A percentile compares a stretch with the other conserved stretches of the same genome.
These are phyloP conservation scores for Ondatra zibethicus DNA, from an alignment of 2,113 vertebrate species.

Conservation along the genomic window DNA sequence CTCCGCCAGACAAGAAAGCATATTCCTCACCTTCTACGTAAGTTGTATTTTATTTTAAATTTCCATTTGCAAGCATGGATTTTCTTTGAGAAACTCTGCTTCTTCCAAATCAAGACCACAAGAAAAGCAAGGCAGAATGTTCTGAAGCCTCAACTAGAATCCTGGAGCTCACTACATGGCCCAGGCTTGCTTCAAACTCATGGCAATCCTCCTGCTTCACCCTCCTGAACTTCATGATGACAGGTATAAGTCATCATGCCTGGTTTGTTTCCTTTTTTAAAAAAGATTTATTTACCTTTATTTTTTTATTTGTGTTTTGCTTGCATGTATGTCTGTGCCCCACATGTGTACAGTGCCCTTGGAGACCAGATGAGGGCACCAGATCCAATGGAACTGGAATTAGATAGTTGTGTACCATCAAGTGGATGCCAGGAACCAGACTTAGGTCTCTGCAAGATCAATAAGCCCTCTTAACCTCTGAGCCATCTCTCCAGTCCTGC, in stretches of 20 bases:
- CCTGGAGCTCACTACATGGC: neutral
- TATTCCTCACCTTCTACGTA: neutral
- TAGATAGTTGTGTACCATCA: neutral
- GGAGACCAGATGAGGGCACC: neutral
- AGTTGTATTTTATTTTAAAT: neutral
- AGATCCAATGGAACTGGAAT: neutral
- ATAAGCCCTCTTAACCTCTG: neutral
- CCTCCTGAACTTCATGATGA: neutral
- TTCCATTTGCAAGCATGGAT: neutral
- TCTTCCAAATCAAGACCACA: neutral
- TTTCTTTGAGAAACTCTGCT: neutral
- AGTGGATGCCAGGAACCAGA: neutral
- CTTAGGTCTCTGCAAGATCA: neutral
- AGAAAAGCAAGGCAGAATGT: neutral
- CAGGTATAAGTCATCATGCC: neutral
- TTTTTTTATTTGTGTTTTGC: neutral
- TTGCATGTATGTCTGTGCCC: neutral
- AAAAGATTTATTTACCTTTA: neutral
- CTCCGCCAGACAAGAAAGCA: neutral
- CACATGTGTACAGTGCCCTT: neutral
- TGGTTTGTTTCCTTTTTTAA: neutral
- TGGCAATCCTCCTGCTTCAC: neutral
- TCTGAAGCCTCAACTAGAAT: constrained; percentile 21
- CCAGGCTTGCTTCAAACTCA: neutral
- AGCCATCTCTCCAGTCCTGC: neutral